Conservation (phyloP, 2,113 vertebrate species). For the Rhinolophus sinicus region DNA sequence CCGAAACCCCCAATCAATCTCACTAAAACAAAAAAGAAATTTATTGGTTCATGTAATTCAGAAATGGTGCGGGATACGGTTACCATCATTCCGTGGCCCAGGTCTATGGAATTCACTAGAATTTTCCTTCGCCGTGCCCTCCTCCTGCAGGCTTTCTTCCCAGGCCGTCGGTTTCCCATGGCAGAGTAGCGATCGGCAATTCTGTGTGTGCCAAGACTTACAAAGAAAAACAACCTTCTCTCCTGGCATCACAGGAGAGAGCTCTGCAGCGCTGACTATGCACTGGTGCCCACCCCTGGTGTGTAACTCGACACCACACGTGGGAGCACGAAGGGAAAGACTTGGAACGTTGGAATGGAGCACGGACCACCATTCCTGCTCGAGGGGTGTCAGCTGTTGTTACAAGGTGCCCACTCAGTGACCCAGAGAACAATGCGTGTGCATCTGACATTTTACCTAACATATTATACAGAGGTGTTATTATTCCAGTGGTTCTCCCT, state of each 20-base stretch:
- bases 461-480: neutral
- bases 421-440: neutral
- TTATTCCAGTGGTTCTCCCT: neutral
- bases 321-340: too few species aligned
- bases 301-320: too few species aligned
- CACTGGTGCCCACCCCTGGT: too few species aligned
- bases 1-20: neutral
- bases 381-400: neutral
- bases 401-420: neutral
- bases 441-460: neutral
- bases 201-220: neutral
- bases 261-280: neutral
- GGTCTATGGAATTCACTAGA: neutral
- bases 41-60: neutral
- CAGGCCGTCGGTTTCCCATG: neutral
- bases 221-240: neutral
- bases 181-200: neutral
- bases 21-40: neutral
- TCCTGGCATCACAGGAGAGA: neutral
- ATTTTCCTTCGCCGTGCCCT: neutral
- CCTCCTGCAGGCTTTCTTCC: neutral
- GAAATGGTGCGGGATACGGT: neutral
- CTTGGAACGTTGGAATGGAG: too few species aligned
- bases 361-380: too few species aligned
- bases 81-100: neutral